Evolutionary conservation across 2,888 invertebrate genomes (phyloP).

Genomic region (Cenopis cana): DNA sequence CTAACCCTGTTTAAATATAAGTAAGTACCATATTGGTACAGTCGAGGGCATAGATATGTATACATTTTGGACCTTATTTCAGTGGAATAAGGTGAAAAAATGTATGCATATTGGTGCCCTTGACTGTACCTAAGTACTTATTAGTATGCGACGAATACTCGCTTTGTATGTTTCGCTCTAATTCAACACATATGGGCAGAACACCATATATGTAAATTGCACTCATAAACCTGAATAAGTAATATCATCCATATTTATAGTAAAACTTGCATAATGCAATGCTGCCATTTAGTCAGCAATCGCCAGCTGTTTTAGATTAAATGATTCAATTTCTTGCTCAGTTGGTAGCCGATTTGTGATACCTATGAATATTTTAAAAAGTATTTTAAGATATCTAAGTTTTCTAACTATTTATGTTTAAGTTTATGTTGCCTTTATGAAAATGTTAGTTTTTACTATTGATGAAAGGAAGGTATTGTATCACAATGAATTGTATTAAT

Average conservation of each 20-base stretch:
- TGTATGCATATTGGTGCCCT: background rate
- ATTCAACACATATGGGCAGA: constrained; percentile 10
- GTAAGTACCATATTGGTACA: background rate
- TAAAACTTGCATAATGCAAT: constrained; percentile 26
- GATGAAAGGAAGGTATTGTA: too few relatives aligned
- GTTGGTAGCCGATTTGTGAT: background rate
- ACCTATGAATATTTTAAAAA: constrained; percentile 14
- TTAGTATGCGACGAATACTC: constrained; percentile 6
- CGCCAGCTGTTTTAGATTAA: constrained; percentile 6
- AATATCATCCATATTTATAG: constrained; percentile 34
- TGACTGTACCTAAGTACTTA: too few relatives aligned
- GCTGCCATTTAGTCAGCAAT: constrained; percentile 1
- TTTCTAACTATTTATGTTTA: too few relatives aligned
- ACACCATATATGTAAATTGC: constrained; percentile 23
- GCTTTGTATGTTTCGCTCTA: constrained; percentile 19
- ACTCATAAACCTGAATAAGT: background rate
- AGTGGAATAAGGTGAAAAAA: too few relatives aligned
- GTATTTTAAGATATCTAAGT: background rate
- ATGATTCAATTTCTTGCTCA: background rate
- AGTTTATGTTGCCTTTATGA: too few relatives aligned
- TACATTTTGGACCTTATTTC: too few relatives aligned
- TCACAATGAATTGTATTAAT: too few relatives aligned
- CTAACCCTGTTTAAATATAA: background rate
- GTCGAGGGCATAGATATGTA: too few relatives aligned
- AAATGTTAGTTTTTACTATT: too few relatives aligned